Conservation (phyloP, 2,888 invertebrate species). For the Drosophila kanekoi region DNA sequence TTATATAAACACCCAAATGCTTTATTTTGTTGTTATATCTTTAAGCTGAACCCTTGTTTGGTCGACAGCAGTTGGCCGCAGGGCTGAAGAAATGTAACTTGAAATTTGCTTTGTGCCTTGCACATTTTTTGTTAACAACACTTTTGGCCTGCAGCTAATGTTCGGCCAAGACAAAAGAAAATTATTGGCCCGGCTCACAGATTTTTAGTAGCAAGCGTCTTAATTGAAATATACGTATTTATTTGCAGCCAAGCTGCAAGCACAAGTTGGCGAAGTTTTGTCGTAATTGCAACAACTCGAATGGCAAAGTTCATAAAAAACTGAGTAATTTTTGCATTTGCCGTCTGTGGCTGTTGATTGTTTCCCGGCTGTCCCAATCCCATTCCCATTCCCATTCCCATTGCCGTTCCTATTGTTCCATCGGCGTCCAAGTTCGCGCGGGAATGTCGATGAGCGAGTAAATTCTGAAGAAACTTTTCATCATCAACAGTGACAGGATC, state of each 20-base stretch:
- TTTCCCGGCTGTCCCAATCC: slow-evolving; percentile 63
- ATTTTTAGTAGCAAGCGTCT: slow-evolving; percentile 28
- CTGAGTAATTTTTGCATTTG: slow-evolving; percentile 65
- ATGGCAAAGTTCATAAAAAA: slow-evolving; percentile 40
- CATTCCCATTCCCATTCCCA: slow-evolving; percentile 27
- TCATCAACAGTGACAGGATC: slow-evolving; percentile 44
- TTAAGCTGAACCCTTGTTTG: slow-evolving; percentile 6
- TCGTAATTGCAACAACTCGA: slow-evolving; percentile 55
- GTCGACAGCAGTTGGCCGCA: slow-evolving; percentile 16
- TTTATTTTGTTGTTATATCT: too few relatives aligned
- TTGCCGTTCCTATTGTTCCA: slow-evolving; percentile 52
- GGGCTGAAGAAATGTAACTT: slow-evolving; percentile 11
- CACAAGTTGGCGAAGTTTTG: slow-evolving; percentile 48
- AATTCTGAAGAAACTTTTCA: slow-evolving; percentile 66
- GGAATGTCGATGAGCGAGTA: slow-evolving; percentile 67
- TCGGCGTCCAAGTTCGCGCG: slow-evolving; percentile 26
- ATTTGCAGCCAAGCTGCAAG: slow-evolving; percentile 26
- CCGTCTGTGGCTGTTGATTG: slow-evolving; percentile 69
- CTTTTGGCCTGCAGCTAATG: slow-evolving; percentile 36
- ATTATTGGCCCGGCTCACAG: slow-evolving; percentile 6
- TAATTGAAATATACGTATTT: slow-evolving; percentile 45
- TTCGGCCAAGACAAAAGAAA: slow-evolving; percentile 7
- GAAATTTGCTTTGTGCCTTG: slow-evolving; percentile 19
- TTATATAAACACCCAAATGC: too few relatives aligned
- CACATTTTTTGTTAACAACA: slow-evolving; percentile 16